Percentiles rank a stretch among this genome's conserved stretches.
phyloP scores from a whole-genome alignment of 35 echinoderm and acorn worm species.

The Ptychodera flava region DNA sequence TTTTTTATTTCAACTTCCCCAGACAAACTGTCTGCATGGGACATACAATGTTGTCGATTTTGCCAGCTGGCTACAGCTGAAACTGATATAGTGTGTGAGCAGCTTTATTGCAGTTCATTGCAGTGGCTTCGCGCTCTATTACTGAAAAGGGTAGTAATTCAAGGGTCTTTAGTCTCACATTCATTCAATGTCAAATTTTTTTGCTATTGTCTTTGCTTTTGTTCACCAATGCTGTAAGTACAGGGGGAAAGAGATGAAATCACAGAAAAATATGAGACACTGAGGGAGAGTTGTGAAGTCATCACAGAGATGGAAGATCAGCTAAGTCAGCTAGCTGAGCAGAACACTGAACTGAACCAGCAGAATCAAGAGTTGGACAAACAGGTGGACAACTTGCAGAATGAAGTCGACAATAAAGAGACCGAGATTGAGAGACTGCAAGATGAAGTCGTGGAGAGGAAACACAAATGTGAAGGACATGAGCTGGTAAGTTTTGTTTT shows the following conservation, averaged over 20 bases:
- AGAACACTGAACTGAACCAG: slow-evolving; percentile 23
- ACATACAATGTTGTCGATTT: too few species aligned
- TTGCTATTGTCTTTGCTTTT: background rate
- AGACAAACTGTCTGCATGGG: too few species aligned
- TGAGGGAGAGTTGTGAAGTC: slow-evolving; percentile 34
- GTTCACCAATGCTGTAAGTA: background rate
- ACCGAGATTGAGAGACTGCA: slow-evolving; percentile 31
- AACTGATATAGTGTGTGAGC: too few species aligned
- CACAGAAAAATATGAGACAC: slow-evolving; percentile 35
- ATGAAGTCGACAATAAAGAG: slow-evolving; percentile 20
- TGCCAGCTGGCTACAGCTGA: too few species aligned
- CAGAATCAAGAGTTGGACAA: slow-evolving; percentile 37
- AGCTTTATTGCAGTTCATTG: too few species aligned
- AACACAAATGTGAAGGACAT: slow-evolving; percentile 41
- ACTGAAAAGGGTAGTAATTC: too few species aligned
- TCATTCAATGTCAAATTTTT: background rate
- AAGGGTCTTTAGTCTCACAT: too few species aligned
- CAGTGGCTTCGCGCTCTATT: too few species aligned
- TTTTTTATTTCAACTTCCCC: too few species aligned
- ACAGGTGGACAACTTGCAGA: slow-evolving; percentile 27
- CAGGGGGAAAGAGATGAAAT: slow-evolving; percentile 42
- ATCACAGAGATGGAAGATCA: slow-evolving; percentile 53
- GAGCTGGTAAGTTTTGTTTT: slow-evolving; percentile 53
- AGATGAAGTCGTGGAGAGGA: slow-evolving; percentile 37
- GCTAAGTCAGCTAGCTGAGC: slow-evolving; percentile 28